Evolutionary conservation across 2,888 invertebrate species (phyloP), one percentile per base, ranked within the genome.

Genomic region (Lepidocyrtinus sp.): DNA sequence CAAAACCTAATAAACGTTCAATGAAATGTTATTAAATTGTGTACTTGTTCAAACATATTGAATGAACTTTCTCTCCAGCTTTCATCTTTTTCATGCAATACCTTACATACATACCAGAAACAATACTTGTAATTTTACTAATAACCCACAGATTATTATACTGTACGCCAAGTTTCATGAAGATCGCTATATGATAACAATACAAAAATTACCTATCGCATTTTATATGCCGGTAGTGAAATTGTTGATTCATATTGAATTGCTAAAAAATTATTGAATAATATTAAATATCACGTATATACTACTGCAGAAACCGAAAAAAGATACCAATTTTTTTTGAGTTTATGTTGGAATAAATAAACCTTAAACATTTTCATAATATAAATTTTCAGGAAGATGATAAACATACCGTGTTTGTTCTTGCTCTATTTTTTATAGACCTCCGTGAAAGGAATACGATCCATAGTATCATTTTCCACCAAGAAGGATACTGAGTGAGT

Each of bases 391-490:
- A n/a, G n/a, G n/a, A n/a, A n/a, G n/a, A 76, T 76, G 76, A 70
- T 76, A 71, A 65, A 76, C 76, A 76, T 76, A 55, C 59, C n/a
- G 55, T 72, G 71, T 72, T 72, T 77, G 65, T 78, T 50, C 27
- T 69, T 79, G 45, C 87, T 87, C 50, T 50, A 88, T 87, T 86
- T 87, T 87, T 92, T 92, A 85, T 92, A 95, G 95, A 94, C 94
- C 68, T 95, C 95, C 64, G 94, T 95, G 75, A 95, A 95, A 90
- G 95, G 95, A 1, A 94, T 95, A 85, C 92, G 95, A 78, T 95
- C 95, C 65, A 95, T 95, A 87, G 95, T 95, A 25, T 94, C 94
- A 45, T 95, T 95, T 89, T 92, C 91, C 25, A 90, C 93, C 73
- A 93, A 93, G 88, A 93, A 93, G 82, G 86, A 85, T 75, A 80